Evolutionary conservation across 1,140 invertebrate genomes (phyloP).

Genomic region (Oscheius sp.): DNA sequence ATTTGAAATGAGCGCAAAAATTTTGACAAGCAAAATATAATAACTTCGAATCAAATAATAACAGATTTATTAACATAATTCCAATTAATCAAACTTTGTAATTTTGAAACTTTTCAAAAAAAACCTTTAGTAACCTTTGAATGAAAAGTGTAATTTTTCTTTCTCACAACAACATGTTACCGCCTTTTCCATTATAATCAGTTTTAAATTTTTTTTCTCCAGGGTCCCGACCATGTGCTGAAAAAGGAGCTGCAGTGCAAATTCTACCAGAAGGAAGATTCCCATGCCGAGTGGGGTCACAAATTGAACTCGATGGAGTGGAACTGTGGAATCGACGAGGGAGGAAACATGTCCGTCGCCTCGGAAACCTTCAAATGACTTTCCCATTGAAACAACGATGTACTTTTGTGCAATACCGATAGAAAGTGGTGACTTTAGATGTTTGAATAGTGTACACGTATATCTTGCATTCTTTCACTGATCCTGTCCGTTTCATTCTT

Average conservation of each 20-base stretch:
- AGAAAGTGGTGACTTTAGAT: too few species aligned
- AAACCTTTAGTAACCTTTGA: background rate
- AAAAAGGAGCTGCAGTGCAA: conserved; percentile 11
- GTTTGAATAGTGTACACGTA: too few species aligned
- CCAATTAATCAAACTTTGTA: background rate
- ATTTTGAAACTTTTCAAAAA: background rate
- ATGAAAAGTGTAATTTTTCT: background rate
- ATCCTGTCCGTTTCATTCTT: too few species aligned
- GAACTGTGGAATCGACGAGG: conserved; percentile 18
- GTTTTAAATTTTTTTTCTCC: background rate
- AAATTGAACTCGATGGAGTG: conserved; percentile 22
- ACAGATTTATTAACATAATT: background rate
- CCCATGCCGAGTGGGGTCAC: conserved; percentile 32
- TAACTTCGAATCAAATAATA: too few species aligned
- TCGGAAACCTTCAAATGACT: conserved; percentile 16
- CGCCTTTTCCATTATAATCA: background rate
- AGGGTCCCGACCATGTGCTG: background rate
- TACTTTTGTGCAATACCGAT: too few species aligned
- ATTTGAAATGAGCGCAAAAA: too few species aligned
- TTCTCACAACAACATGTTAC: too few species aligned
- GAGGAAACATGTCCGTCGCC: conserved; percentile 12
- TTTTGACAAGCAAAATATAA: too few species aligned
- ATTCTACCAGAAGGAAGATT: conserved; percentile 20
- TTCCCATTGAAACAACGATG: too few species aligned
- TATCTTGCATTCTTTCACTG: too few species aligned